Evolutionary conservation across 2,113 vertebrate genomes (phyloP), one percentile per base, ranked within the genome.

Genomic region (Craseonycteris thonglongyai): DNA sequence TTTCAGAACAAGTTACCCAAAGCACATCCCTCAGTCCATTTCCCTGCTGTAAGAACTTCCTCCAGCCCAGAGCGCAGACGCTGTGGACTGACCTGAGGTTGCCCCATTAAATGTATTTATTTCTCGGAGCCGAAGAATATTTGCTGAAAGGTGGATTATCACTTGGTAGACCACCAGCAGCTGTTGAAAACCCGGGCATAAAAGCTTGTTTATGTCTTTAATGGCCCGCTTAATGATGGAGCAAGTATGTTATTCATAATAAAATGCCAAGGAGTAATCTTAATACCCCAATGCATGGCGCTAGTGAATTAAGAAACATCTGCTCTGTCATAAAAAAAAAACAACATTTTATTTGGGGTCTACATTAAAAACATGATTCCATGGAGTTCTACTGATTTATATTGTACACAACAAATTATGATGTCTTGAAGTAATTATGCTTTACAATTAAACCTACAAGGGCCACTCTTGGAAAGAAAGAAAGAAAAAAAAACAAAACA

Each of bases 161-260:
- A 98, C 98, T 98, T 97, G 98, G 98, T 98, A 97, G 98, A 98
- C 98, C 98, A 98, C 98, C 98, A 98, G 98, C 98, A 98, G 98
- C 97, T 98, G 98, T 97, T 98, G 98, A 98, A 99, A 98, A 98
- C 97, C 96, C 54, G 94, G 94, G 97, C 97, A 98, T 98, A 98
- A 98, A 98, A 98, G 97, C 98, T 98, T 98, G 95, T 99, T 99
- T 98, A 98, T 98, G 98, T 98, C 98, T 99, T 99, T 99, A 99
- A 99, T 99, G 99, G 99, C 98, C 97, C 98, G 98, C 98, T 98
- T 98, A 99, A 98, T 98, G 98, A 98, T 7, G 96, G 96, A 98
- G 96, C 94, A 96, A 98, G 98, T 97, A 98, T 98, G 98, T 98
- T 99, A 98, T 99, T 98, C 98, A 97, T 98, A 97, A 98, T 98